phyloP scores from a whole-genome alignment of 2,113 vertebrate species.

The Serilophus lunatus region DNA sequence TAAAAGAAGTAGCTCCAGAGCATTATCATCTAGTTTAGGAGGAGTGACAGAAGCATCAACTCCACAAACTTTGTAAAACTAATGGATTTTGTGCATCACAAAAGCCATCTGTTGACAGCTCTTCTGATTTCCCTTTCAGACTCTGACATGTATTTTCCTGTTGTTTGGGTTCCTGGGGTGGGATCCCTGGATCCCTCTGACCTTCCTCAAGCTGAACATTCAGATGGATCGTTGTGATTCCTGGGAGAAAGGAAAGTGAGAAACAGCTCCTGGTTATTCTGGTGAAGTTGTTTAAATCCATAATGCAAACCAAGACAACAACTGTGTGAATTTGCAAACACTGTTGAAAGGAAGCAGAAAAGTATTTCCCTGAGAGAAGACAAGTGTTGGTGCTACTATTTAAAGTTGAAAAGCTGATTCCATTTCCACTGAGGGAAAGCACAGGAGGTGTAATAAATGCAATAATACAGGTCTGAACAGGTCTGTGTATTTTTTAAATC shows the following conservation, averaged over 20 bases:
- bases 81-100: too few relatives aligned
- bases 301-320: background rate
- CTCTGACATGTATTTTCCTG: fast-evolving
- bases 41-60: background rate
- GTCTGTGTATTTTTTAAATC: background rate
- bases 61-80: background rate
- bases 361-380: background rate
- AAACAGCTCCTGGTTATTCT: background rate
- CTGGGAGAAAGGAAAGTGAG: background rate
- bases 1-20: background rate
- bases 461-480: fast-evolving
- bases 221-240: background rate
- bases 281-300: background rate
- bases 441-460: background rate
- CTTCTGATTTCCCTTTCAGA: background rate
- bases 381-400: background rate
- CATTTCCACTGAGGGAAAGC: background rate
- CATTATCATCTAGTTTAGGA: background rate
- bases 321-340: background rate
- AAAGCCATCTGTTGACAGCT: background rate
- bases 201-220: background rate
- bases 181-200: background rate
- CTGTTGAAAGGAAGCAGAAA: background rate
- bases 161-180: fast-evolving
- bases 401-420: background rate